Evolutionary conservation across 2,797 vertebrate species (phyloP).

Genomic region (Sebastes minor): DNA sequence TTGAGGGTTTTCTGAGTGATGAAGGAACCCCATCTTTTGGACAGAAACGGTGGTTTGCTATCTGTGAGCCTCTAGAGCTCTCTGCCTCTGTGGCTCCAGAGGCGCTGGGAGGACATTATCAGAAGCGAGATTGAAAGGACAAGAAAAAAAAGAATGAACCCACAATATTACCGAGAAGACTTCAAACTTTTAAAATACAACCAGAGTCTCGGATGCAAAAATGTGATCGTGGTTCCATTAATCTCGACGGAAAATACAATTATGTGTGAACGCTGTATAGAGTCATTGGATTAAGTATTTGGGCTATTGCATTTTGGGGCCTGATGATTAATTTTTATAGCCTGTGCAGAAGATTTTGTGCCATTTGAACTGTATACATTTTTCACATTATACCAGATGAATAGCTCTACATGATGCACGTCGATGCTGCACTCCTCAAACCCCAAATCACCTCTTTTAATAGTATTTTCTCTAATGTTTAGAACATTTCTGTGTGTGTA

Average conservation of each 20-base stretch:
- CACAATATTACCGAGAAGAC: not conserved
- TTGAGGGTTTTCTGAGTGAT: constrained; percentile 47
- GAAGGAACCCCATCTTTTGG: constrained; percentile 36
- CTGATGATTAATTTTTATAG: constrained; percentile 8
- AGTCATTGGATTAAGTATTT: constrained; percentile 15
- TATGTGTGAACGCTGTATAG: not conserved
- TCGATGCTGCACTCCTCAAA: not conserved
- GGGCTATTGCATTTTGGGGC: not conserved
- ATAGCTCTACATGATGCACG: not conserved
- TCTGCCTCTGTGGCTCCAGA: constrained; percentile 29
- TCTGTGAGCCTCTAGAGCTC: constrained; percentile 21
- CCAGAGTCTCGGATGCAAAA: not conserved
- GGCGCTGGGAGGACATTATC: constrained; percentile 6
- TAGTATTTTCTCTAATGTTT: not conserved
- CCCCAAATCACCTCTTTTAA: not conserved
- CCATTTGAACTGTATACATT: not conserved
- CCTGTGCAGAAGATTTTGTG: not conserved
- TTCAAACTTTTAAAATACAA: not conserved
- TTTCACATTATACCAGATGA: not conserved
- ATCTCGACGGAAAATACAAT: constrained; percentile 6
- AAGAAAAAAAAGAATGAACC: not conserved
- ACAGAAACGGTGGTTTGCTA: constrained; percentile 14
- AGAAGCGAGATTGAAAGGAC: not conserved
- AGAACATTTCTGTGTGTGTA: not conserved
- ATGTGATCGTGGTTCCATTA: not conserved